Percentiles rank a stretch among this genome's conserved stretches.
phyloP scores from a whole-genome alignment of 2,113 vertebrate genomes.

The Sturnira hondurensis region DNA sequence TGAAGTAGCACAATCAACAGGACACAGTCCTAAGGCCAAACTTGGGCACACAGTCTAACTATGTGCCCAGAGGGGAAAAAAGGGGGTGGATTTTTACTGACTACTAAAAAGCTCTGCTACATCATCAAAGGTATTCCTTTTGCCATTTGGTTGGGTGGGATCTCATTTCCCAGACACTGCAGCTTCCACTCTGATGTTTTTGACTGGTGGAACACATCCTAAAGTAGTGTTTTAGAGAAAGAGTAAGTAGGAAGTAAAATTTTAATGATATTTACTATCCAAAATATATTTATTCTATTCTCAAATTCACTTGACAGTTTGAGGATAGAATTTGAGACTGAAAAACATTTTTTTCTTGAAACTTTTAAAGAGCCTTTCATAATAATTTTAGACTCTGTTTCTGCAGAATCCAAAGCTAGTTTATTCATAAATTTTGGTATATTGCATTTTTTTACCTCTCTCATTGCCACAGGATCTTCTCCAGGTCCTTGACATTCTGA shows the following conservation, averaged over 20 bases:
- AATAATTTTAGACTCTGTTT: background rate
- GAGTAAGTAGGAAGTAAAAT: background rate
- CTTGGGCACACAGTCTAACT: no score
- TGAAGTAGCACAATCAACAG: background rate
- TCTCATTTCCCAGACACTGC: background rate
- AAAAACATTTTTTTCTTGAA: constrained; percentile 5
- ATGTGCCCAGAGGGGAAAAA: background rate
- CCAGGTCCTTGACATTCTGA: background rate
- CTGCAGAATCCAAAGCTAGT: background rate
- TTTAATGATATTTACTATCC: background rate
- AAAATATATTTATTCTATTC: background rate
- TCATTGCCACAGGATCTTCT: background rate
- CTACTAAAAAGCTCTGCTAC: background rate
- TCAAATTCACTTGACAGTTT: background rate
- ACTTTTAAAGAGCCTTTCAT: background rate
- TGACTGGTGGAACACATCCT: background rate
- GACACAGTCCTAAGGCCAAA: background rate
- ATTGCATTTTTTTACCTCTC: background rate
- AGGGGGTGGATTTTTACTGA: background rate
- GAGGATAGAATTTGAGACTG: background rate
- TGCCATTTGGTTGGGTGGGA: background rate
- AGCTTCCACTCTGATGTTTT: background rate
- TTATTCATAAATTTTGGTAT: background rate
- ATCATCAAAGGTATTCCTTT: background rate
- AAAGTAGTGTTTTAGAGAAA: background rate